These are phyloP conservation scores for Stenichneumon culpator DNA, from an alignment of 2,888 invertebrate genomes.

Conservation along the genomic window DNA sequence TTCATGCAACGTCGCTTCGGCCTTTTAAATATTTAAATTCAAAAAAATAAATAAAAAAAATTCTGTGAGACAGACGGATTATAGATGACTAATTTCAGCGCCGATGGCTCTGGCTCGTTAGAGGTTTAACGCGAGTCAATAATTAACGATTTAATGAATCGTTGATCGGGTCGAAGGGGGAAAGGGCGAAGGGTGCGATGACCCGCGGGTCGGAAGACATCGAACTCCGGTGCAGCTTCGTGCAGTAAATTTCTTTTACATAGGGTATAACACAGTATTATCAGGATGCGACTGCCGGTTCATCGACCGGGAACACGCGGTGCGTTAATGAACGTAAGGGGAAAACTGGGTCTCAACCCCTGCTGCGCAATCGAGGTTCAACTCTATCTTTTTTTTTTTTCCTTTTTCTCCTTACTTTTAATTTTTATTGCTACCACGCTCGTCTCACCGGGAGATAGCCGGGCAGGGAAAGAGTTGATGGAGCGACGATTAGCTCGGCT, in stretches of 20 bases:
- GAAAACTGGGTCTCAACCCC: conserved; percentile 26
- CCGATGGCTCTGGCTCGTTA: neutral
- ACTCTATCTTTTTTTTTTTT: neutral
- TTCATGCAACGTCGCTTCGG: neutral
- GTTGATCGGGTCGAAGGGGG: neutral
- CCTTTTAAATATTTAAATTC: neutral
- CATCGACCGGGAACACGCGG: conserved; percentile 20
- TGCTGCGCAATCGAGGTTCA: neutral
- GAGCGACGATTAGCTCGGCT: conserved; percentile 34
- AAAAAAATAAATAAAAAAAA: neutral
- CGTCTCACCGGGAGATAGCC: neutral
- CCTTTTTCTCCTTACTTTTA: neutral
- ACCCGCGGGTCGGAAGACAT: conserved; percentile 9
- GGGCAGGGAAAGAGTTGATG: conserved; percentile 23
- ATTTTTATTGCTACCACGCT: conserved; percentile 15
- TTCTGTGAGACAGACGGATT: neutral
- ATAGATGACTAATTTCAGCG: neutral
- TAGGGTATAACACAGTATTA: neutral
- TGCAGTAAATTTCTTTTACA: conserved; percentile 4
- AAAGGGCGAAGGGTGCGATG: neutral
- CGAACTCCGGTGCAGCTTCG: neutral
- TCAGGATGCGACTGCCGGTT: neutral
- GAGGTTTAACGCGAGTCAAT: neutral
- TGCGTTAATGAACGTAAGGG: conserved; percentile 32
- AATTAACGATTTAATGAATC: conserved; percentile 13